A percentile compares a stretch with the other conserved stretches of the same genome.
Conservation (phyloP, 2,888 invertebrate genomes). For the Cyrtodaria siliqua region DNA sequence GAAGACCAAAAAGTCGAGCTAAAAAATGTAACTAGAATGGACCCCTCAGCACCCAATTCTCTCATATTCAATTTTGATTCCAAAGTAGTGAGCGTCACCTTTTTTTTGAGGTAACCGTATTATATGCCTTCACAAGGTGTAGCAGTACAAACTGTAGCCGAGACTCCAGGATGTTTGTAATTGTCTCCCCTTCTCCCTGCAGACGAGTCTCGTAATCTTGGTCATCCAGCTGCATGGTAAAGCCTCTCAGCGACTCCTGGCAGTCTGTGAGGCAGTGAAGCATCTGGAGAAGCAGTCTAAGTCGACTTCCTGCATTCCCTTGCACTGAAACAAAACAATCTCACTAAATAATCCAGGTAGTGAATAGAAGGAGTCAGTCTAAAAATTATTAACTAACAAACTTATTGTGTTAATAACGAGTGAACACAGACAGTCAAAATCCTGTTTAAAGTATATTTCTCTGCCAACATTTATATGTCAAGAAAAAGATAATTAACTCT, state of each 20-base stretch:
- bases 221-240: constrained; percentile 54
- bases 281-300: constrained; percentile 52
- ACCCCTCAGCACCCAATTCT: too few species aligned
- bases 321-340: constrained; percentile 65
- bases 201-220: constrained; percentile 47
- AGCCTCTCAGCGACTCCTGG: constrained; percentile 49
- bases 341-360: too few species aligned
- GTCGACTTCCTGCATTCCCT: constrained; percentile 43
- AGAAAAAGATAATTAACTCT: too few species aligned
- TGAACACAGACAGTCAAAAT: too few species aligned
- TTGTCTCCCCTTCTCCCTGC: constrained; percentile 57
- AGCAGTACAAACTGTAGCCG: constrained; percentile 70
- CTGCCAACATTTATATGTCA: too few species aligned
- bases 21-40: too few species aligned
- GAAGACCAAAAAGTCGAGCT: too few species aligned
- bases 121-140: constrained; percentile 67
- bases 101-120: constrained; percentile 51
- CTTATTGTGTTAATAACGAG: too few species aligned
- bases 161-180: constrained; percentile 65
- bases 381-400: too few species aligned
- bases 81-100: constrained; percentile 48
- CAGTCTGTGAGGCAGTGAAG: constrained; percentile 60
- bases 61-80: too few species aligned
- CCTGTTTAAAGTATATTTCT: too few species aligned
- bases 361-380: too few species aligned